Evolutionary conservation across 2,888 invertebrate species (phyloP), one percentile per base, ranked within the genome.

Genomic region (Volucella bombylans): DNA sequence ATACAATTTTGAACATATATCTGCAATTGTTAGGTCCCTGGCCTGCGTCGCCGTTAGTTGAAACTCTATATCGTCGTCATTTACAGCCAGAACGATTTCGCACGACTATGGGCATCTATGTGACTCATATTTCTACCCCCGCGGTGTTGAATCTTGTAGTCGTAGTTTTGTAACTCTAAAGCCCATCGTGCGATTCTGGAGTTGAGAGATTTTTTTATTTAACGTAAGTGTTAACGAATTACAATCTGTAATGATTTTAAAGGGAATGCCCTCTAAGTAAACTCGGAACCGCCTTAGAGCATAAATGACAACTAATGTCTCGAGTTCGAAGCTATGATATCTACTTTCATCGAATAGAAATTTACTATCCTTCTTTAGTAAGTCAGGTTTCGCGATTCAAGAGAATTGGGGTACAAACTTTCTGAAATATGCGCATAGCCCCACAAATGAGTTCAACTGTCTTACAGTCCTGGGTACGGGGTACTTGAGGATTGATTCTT

Each of bases 141-240:
- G 6, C 82, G 50, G 38, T 76, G 82, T 14, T 67, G 77, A 10
- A 76, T 76, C 12, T 23, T 61, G 15, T 82, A 82, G 31, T 80
- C 41, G 4, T 23, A 23, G 4, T 23, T 23, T 23, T 31, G 39
- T 0, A 87, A 15, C 62, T 87, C 76, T 9, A 87, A 61, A 0
- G 86, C 86, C 87, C 87, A 82, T 1, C 86, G 14, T 2, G 80
- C 39, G 8, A 83, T 89, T 86, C 82, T 86, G 76, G 55, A 87
- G 61, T 59, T 87, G 67, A 86, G 81, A 80, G n/a, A 2, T 1
- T 18, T 18, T 18, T 18, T 18, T 18, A 23, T 23, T 23, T 23
- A 23, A 23, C 23, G 23, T 23, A 23, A 23, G 23, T 23, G 23
- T 23, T 23, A 23, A 23, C 23, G 23, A 23, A 23, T 23, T 23